Evolutionary conservation across 2,888 invertebrate genomes (phyloP).

Genomic region (Vesta saturnalis): DNA sequence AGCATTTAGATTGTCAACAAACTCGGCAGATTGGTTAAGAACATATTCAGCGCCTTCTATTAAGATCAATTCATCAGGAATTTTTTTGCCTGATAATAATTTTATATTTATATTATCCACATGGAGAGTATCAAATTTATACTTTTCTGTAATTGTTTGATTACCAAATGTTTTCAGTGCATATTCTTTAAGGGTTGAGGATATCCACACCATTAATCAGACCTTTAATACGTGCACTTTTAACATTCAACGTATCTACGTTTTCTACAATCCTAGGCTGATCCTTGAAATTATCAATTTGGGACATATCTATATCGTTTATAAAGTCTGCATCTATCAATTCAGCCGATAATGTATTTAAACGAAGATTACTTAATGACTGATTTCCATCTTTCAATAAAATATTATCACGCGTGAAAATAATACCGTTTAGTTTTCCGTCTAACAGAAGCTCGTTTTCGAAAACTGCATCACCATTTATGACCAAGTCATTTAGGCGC

Average conservation of each 20-base stretch:
- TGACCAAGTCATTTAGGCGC: constrained; percentile 47
- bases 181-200: constrained; percentile 59
- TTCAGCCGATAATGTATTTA: constrained; percentile 42
- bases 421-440: constrained; percentile 53
- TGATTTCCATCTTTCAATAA: constrained; percentile 55
- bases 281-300: background rate
- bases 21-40: constrained; percentile 62
- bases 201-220: constrained; percentile 64
- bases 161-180: constrained; percentile 63
- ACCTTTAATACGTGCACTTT: constrained; percentile 61
- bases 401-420: constrained; percentile 50
- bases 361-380: constrained; percentile 55
- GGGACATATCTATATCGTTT: constrained; percentile 48
- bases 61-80: constrained; percentile 57
- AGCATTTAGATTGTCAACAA: constrained; percentile 57
- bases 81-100: constrained; percentile 42
- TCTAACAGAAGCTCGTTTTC: constrained; percentile 47
- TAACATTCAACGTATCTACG: constrained; percentile 55
- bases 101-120: constrained; percentile 24
- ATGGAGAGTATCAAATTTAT: constrained; percentile 48
- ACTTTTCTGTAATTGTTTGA: constrained; percentile 62
- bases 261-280: constrained; percentile 26
- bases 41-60: constrained; percentile 59
- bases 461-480: constrained; percentile 53
- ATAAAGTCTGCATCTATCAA: constrained; percentile 48